These are phyloP conservation scores for Xiphorhynchus erythropygius DNA, from an alignment of 2,797 vertebrate species.

Conservation along the genomic window DNA sequence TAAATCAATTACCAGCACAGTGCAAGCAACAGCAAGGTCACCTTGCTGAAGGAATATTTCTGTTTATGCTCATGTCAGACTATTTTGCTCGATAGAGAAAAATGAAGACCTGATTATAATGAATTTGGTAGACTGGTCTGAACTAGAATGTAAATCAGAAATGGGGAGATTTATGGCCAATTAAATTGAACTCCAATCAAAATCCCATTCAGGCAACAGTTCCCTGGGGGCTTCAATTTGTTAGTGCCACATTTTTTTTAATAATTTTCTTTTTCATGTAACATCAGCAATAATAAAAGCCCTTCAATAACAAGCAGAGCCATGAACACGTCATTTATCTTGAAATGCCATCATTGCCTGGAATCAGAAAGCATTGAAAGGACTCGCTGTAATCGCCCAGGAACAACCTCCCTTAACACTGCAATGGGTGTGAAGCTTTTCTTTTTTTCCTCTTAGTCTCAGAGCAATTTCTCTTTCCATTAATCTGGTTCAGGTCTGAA, in stretches of 20 bases:
- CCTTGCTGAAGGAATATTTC: constrained; percentile 57
- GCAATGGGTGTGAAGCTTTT: background rate
- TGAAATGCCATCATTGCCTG: constrained; percentile 37
- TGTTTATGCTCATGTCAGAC: constrained; percentile 49
- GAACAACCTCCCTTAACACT: background rate
- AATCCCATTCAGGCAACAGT: constrained; percentile 63
- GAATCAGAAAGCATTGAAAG: constrained; percentile 22
- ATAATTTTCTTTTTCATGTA: constrained; percentile 62
- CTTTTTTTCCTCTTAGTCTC: background rate
- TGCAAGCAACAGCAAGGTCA: constrained; percentile 61
- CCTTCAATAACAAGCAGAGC: constrained; percentile 35
- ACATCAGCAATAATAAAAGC: constrained; percentile 57
- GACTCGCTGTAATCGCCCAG: background rate
- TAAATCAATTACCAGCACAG: constrained; percentile 46
- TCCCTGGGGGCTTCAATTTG: constrained; percentile 63
- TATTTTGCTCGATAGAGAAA: constrained; percentile 49
- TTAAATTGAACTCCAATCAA: constrained; percentile 73
- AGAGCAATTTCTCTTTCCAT: constrained; percentile 32
- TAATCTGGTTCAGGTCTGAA: background rate
- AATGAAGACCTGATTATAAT: constrained; percentile 58
- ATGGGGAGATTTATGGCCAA: constrained; percentile 56
- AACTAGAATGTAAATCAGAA: constrained; percentile 63
- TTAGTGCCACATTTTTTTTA: constrained; percentile 64
- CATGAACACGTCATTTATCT: constrained; percentile 33
- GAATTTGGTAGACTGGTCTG: constrained; percentile 53